Percentiles rank a stretch among this genome's conserved stretches.
Evolutionary conservation across 2,888 invertebrate genomes (phyloP).

Genomic region (Silvanus unidentatus): DNA sequence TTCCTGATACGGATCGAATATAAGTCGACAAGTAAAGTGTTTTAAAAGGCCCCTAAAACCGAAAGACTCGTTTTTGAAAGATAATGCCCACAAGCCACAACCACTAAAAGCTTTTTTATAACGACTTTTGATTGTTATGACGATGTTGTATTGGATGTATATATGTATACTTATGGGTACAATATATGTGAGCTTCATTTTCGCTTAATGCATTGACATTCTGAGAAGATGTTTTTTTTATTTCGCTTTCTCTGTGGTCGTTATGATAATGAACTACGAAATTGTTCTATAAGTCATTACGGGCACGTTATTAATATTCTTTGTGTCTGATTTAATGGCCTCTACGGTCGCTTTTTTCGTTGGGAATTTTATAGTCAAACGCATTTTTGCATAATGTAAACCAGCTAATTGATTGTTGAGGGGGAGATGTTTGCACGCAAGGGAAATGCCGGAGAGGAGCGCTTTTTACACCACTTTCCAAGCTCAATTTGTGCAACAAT

Average conservation of each 20-base stretch:
- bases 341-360: not conserved
- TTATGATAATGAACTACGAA: slow-evolving; percentile 1
- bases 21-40: slow-evolving; percentile 23
- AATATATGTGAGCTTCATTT: no score
- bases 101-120: slow-evolving; percentile 26
- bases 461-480: no score
- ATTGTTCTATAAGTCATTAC: not conserved
- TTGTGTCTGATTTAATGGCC: not conserved
- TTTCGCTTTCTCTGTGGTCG: not conserved
- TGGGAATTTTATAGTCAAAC: no score
- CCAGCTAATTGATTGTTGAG: no score
- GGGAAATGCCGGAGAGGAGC: no score
- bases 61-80: slow-evolving; percentile 3
- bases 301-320: not conserved
- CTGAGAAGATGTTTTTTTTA: not conserved
- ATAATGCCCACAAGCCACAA: slow-evolving; percentile 14
- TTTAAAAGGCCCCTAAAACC: slow-evolving; percentile 3
- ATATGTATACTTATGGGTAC: not conserved
- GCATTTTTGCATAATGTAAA: no score
- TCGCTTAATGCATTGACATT: not conserved
- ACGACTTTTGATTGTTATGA: slow-evolving; percentile 16
- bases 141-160: slow-evolving; percentile 11
- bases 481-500: no score
- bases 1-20: slow-evolving; percentile 27
- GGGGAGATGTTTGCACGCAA: no score